A percentile compares a stretch with the other conserved stretches of the same genome.
phyloP scores from a whole-genome alignment of 2,113 vertebrate genomes.

The Agelaius phoeniceus region DNA sequence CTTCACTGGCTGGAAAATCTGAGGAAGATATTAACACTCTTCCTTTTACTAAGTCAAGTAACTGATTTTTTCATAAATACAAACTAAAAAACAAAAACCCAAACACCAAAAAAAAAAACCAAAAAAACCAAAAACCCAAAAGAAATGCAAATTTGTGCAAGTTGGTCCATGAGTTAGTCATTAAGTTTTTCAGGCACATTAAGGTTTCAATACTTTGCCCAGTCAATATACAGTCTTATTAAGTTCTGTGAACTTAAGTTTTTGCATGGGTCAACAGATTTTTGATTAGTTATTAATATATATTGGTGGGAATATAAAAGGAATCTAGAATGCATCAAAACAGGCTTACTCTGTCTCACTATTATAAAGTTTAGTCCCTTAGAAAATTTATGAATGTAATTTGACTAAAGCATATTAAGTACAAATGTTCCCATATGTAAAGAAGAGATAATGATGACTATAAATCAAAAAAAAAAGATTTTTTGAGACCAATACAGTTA shows the following conservation, averaged over 20 bases:
- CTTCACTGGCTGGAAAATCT: not conserved
- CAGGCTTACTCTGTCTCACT: not conserved
- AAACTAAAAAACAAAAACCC: not conserved
- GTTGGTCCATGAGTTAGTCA: not conserved
- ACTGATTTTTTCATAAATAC: not conserved
- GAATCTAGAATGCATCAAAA: not conserved
- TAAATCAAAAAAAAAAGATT: not conserved
- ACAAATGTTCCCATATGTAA: not conserved
- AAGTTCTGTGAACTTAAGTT: not conserved
- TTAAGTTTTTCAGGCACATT: not conserved
- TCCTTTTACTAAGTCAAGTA: not conserved
- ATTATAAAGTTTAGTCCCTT: not conserved
- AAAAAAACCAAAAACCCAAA: rapidly evolving
- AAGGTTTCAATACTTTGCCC: not conserved
- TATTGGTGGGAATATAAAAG: not conserved
- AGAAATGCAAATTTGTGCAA: not conserved
- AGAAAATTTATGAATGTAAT: not conserved
- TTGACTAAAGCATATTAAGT: not conserved
- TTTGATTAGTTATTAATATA: not conserved
- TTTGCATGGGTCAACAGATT: not conserved
- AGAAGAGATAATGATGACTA: not conserved
- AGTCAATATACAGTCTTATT: not conserved
- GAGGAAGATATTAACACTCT: not conserved
- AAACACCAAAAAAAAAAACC: not conserved
- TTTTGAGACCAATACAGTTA: not conserved